A percentile compares a stretch with the other conserved stretches of the same genome.
phyloP scores from a whole-genome alignment of 2,888 invertebrate species.

The Pristionchus mayeri region DNA sequence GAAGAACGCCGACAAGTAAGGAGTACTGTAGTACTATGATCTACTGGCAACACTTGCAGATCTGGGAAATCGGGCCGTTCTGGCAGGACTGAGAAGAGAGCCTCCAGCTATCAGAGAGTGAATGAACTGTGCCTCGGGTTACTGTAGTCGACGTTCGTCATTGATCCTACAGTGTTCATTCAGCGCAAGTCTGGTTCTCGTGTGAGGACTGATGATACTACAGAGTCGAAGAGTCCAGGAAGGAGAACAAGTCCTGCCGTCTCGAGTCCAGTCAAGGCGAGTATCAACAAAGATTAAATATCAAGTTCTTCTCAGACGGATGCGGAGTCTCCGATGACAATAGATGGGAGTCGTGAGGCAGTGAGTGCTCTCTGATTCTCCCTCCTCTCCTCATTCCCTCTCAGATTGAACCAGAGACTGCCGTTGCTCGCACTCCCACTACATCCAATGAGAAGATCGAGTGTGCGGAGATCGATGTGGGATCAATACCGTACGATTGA shows the following conservation, averaged over 20 bases:
- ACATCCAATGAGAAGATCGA: not conserved
- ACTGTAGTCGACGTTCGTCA: not conserved
- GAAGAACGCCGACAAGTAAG: not conserved
- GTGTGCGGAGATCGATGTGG: conserved; percentile 17
- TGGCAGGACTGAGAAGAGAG: not conserved
- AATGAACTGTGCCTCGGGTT: not conserved
- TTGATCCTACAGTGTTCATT: not conserved
- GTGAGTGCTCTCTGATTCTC: not conserved
- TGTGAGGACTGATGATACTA: not conserved
- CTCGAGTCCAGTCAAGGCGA: conserved; percentile 10
- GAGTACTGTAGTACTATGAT: not conserved
- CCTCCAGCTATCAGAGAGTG: not conserved
- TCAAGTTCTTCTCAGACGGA: not conserved
- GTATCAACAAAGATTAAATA: not conserved
- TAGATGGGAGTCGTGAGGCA: not conserved
- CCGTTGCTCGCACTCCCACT: not conserved
- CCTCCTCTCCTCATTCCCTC: not conserved
- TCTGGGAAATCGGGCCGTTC: conserved; percentile 21
- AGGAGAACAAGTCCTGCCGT: not conserved
- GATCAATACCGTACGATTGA: not conserved
- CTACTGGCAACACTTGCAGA: not conserved
- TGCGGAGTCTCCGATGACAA: not conserved
- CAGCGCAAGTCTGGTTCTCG: not conserved
- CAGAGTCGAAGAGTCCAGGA: not conserved
- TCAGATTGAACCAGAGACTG: not conserved